Base-by-base conservation (phyloP, 2,113 vertebrate genomes). In the Halichoerus grypus region DNA sequence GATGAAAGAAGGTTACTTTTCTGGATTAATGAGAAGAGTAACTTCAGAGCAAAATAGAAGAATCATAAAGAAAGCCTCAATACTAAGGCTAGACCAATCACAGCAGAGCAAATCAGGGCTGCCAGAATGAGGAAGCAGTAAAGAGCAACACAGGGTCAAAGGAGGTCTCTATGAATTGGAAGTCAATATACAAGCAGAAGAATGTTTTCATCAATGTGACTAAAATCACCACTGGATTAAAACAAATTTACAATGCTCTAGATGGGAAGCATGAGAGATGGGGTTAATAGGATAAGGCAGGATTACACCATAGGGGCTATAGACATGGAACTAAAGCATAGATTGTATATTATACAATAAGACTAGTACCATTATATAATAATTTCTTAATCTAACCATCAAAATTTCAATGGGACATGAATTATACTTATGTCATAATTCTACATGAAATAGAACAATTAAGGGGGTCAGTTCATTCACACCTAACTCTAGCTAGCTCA, bases 81-180 rank as follows among this genome's bases (percentile, higher is more conserved):
- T 36, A 36, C 0, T 4, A 42, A 81, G 51, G 22, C 49, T 21
- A 36, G 19, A 26, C 14, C 12, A 9, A 12, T 36, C 33, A 22
- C 2, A 14, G 6, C 11, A 67, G 24, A 39, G 14, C 22, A 71
- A 0, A 15, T 55, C 1, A 4, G 2, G 19, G 15, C 2, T 4
- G 5, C 59, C 51, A 18, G 12, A 3, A 39, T 5, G 18, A 74
- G 31, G 46, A 69, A 80, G 13, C 4, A 28, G 59, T 12, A 12
- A 55, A 18, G 2, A 65, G 0, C 65, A 13, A 22, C 19, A 16
- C 12, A 55, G 28, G 31, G 11, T 16, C 28, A 15, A 5, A 71
- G 51, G 18, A 36, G 14, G 4, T 0, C n/a, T 81, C 36, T 39
- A 10, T 12, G 19, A 55, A 7, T 21, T 28, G 14, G 33, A 85